Evolutionary conservation across 1,140 invertebrate species (phyloP).

Genomic region (Trachymyrmex septentrionalis): DNA sequence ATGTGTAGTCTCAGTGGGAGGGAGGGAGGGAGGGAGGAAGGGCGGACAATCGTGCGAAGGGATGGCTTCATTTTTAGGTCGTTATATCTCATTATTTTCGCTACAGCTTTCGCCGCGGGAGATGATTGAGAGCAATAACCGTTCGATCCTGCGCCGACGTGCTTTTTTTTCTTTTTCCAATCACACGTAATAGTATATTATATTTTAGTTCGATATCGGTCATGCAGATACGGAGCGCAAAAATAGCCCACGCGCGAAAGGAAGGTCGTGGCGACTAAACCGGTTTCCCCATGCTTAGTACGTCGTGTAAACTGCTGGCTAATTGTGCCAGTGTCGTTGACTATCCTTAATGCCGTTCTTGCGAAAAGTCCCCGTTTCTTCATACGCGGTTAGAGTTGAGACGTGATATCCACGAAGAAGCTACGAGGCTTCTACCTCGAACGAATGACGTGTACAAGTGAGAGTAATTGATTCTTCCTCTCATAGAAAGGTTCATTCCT

Average conservation of each 20-base stretch:
- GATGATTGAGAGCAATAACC: slow-evolving; percentile 26
- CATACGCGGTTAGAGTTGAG: slow-evolving; percentile 25
- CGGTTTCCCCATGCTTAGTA: slow-evolving; percentile 36
- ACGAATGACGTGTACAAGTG: neutral
- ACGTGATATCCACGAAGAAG: slow-evolving; percentile 18
- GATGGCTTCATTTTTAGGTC: slow-evolving; percentile 80
- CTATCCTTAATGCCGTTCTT: slow-evolving; percentile 43
- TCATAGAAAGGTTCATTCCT: neutral
- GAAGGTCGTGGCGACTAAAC: slow-evolving; percentile 50
- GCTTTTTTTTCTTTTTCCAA: slow-evolving; percentile 29
- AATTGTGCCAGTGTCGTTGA: slow-evolving; percentile 39
- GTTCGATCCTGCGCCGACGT: neutral
- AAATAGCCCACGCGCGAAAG: slow-evolving; percentile 56
- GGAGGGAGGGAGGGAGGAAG: too few species aligned
- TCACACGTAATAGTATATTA: neutral
- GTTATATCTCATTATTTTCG: slow-evolving; percentile 80
- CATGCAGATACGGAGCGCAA: neutral
- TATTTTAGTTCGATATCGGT: slow-evolving; percentile 24
- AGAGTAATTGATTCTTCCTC: neutral
- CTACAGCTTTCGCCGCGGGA: neutral
- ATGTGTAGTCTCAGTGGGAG: slow-evolving; percentile 44
- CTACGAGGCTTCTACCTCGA: slow-evolving; percentile 11
- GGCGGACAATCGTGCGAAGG: slow-evolving; percentile 62
- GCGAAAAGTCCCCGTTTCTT: slow-evolving; percentile 37
- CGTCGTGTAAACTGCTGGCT: slow-evolving; percentile 30